phyloP scores from a whole-genome alignment of 2,113 vertebrate genomes.

The Chiloscyllium plagiosum region DNA sequence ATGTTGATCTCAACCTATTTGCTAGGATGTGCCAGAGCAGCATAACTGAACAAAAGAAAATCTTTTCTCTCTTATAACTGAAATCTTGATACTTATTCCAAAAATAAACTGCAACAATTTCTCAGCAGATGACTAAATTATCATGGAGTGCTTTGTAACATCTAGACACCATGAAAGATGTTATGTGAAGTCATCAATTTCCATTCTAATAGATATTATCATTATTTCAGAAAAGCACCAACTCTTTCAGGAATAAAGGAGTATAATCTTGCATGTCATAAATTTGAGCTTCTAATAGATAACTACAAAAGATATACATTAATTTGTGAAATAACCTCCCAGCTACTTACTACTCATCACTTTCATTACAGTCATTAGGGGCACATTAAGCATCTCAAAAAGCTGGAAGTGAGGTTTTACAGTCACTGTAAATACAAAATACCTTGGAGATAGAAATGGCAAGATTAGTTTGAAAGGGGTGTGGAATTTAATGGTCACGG shows the following conservation, averaged over 20 bases:
- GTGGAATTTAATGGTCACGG: background rate
- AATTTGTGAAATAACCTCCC: background rate
- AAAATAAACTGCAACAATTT: background rate
- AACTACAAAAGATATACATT: background rate
- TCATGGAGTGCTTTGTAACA: background rate
- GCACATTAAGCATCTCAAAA: background rate
- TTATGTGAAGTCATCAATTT: background rate
- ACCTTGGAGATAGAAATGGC: background rate
- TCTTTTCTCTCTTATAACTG: background rate
- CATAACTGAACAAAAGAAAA: background rate
- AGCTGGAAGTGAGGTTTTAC: background rate
- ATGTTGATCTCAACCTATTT: background rate
- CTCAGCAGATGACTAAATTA: background rate
- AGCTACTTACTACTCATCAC: background rate
- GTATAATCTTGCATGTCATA: background rate
- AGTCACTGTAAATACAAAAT: background rate
- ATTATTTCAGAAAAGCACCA: background rate
- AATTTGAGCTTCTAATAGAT: background rate
- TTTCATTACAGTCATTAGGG: background rate
- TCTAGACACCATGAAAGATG: background rate
- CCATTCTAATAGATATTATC: background rate
- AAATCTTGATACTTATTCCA: background rate
- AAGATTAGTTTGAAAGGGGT: background rate
- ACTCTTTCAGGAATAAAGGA: background rate
- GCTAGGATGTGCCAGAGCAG: background rate